A percentile compares a stretch with the other conserved stretches of the same genome.
Evolutionary conservation across 2,888 invertebrate genomes (phyloP).

Genomic region (Anthoptus insignis): DNA sequence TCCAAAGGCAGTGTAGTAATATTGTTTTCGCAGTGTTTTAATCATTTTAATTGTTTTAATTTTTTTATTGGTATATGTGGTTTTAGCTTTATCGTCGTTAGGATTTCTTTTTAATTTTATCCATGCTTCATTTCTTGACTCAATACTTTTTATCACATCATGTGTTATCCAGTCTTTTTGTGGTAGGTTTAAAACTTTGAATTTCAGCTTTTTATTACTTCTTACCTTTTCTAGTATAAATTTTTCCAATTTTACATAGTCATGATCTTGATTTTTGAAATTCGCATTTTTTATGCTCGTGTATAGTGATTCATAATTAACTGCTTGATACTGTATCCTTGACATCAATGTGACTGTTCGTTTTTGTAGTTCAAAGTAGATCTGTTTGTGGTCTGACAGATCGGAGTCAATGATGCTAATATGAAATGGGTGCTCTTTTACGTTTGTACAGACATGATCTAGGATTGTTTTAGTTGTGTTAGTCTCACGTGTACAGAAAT

Average conservation of each 20-base stretch:
- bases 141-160: not conserved
- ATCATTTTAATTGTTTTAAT: not conserved
- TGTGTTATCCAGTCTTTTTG: slow-evolving; percentile 3
- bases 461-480: slow-evolving; percentile 5
- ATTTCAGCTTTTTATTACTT: no score
- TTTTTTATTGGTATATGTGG: no score
- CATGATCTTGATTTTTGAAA: not conserved
- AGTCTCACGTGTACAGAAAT: slow-evolving; percentile 25
- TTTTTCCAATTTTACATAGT: not conserved
- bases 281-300: not conserved
- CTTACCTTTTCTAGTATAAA: no score
- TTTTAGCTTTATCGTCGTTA: no score
- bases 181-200: slow-evolving; percentile 5
- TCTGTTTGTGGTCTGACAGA: slow-evolving; percentile 10
- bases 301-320: not conserved
- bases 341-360: not conserved
- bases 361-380: slow-evolving; percentile 1
- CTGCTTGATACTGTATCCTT: slow-evolving; percentile 2
- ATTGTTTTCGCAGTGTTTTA: not conserved
- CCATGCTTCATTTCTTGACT: slow-evolving; percentile 15
- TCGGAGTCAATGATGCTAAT: slow-evolving; percentile 5
- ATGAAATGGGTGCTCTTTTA: slow-evolving; percentile 1
- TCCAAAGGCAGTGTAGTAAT: not conserved
- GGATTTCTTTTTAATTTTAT: not conserved
- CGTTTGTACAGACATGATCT: slow-evolving; percentile 18